Conservation (phyloP, 2,113 vertebrate genomes). For the Theristicus caerulescens region DNA sequence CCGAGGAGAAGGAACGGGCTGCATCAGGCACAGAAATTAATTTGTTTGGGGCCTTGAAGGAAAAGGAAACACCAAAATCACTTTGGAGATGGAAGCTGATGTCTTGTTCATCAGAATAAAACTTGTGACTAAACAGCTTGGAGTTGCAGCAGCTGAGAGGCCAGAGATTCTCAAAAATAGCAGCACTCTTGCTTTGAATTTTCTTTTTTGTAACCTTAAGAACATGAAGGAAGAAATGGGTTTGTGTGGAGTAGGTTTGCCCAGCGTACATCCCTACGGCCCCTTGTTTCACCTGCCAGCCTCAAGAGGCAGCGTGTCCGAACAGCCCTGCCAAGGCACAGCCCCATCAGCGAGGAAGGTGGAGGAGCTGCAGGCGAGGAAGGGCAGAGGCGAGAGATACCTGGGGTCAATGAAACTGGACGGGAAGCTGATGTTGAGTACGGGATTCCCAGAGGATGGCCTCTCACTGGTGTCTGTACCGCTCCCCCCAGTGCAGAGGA, state of each 20-base stretch:
- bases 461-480: accelerated
- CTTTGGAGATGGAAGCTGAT: neutral
- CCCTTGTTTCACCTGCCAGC: neutral
- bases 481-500: neutral
- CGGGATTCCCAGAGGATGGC: neutral
- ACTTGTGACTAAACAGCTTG: neutral
- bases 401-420: neutral
- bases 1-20: neutral
- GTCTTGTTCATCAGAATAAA: neutral
- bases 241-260: neutral
- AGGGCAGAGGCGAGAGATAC: neutral
- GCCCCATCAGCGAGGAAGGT: neutral
- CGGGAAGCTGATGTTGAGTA: neutral
- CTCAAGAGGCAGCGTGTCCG: neutral
- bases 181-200: neutral
- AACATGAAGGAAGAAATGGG: neutral
- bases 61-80: neutral
- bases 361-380: neutral
- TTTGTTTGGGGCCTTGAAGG: neutral
- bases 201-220: neutral
- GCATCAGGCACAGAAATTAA: neutral
- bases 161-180: neutral
- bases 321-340: neutral
- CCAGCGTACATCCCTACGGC: neutral
- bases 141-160: neutral